Base-by-base conservation (phyloP, 2,797 vertebrate genomes). In the Pitangus sulphuratus region DNA sequence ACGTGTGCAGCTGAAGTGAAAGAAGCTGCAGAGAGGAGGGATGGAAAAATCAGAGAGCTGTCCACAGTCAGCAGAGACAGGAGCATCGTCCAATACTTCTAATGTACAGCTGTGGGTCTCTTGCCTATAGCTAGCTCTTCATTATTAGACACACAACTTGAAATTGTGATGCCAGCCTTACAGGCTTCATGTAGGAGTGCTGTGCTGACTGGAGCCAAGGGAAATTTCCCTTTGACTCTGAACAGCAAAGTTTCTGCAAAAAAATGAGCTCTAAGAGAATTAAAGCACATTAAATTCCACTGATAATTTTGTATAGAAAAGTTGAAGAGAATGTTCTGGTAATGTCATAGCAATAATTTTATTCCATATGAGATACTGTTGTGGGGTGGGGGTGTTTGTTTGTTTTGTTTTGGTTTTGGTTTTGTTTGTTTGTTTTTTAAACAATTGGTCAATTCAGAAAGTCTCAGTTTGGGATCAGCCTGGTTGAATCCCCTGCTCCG, bases 1-100 rank as follows among this genome's bases (percentile, higher is more conserved):
- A 39, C 1, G 12, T 0, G 1, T 13, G 22, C 1, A 7, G 40
- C 40, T 11, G 12, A 74, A 61, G 20, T 15, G 25, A 53, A 77
- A 70, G 62, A 62, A 28, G 51, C 15, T 39, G 45, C 15, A 66
- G 24, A 17, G 20, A 37, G 17, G 12, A 71, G 22, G 31, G 26
- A 74, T 30, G 21, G 15, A 22, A 87, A 86, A 85, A 65, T 19
- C 28, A 25, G 56, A 47, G 28, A 47, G 26, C 24, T 83, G 44
- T 24, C 20, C 39, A 69, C 4, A 45, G 24, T 22, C 8, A 70
- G 33, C 64, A 75, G 47, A 37, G 33, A 66, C 91, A 75, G 16
- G n/a, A 84, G 33, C 76, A 53, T 60, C 0, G 0, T n/a, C 25
- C 26, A 57, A 15, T 31, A 35, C 50, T 75, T 69, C 61, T 26